Base-by-base conservation (phyloP, 1,140 invertebrate species). In the Drosophila teissieri region DNA sequence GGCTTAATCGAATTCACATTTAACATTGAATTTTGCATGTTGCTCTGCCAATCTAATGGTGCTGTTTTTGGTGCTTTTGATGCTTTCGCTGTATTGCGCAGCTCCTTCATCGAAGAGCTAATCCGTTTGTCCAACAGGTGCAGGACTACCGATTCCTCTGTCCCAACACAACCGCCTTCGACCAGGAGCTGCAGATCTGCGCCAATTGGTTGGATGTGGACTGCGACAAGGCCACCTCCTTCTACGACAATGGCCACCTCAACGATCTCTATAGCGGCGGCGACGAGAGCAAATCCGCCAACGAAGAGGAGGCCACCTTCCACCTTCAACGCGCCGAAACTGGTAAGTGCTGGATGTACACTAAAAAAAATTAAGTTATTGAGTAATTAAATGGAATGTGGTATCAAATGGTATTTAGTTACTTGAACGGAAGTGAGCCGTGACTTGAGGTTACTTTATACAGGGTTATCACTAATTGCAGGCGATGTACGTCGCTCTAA, bases 161-260 rank as follows among this genome's bases (percentile, higher is more conserved):
- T 92, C 97, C 97, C 4, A 98, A 98, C 81, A 96, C 97, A 70
- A 98, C 97, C 0, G 95, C 97, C 62, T 98, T 98, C 93, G 97
- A 98, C 91, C 97, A 98, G 91, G 97, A 98, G 89, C 96, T 97
- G 57, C 96, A 98, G 92, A 97, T 97, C 22, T 98, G 97, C 91
- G 96, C 97, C 48, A 96, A 97, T 88, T 97, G 96, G 96, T 96
- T 96, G 65, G 96, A 98, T 84, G 96, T 97, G 0, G 96, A 97
- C 81, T 98, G 97, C 90, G 95, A 96, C 74, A 95, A 95, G 17
- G 94, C 96, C 3, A 95, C 96, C 12, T 93, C 96, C 46, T 97
- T 95, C 80, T 96, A 96, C 93, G 94, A 95, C 91, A 96, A 95
- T 89, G 96, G 97, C 93, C 96, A 96, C 92, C 96, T 97, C 76